Evolutionary conservation across 2,888 invertebrate species (phyloP).

Genomic region (Venustoraphidia nigricollis): DNA sequence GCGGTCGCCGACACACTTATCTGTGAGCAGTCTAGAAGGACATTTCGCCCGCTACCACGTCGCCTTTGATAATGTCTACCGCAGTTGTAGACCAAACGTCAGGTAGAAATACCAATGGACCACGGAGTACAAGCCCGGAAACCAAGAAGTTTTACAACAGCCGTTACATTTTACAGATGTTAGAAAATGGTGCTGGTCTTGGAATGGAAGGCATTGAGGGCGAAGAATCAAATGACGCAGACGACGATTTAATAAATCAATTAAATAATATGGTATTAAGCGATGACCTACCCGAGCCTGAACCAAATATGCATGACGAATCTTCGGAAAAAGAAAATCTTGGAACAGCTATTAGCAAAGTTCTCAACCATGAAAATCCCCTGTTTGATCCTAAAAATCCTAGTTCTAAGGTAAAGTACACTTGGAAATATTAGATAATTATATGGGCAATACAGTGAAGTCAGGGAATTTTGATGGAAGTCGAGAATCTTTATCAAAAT

Average conservation of each 20-base stretch:
- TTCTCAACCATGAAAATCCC: slow-evolving; percentile 53
- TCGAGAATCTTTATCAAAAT: too few species aligned
- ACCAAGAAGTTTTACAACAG: too few species aligned
- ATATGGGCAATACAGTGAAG: too few species aligned
- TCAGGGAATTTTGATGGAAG: too few species aligned
- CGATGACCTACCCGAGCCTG: slow-evolving; percentile 17
- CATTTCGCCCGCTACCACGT: too few species aligned
- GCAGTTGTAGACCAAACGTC: too few species aligned
- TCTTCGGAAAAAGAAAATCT: slow-evolving; percentile 26
- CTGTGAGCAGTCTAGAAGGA: too few species aligned
- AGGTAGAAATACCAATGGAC: too few species aligned
- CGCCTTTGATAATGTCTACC: too few species aligned
- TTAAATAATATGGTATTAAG: slow-evolving; percentile 44
- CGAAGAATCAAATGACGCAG: slow-evolving; percentile 28
- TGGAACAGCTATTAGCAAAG: slow-evolving; percentile 40
- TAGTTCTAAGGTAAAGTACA: slow-evolving; percentile 43
- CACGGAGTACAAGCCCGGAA: too few species aligned
- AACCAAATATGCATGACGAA: slow-evolving; percentile 9
- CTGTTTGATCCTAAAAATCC: slow-evolving; percentile 42
- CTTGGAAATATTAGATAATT: too few species aligned
- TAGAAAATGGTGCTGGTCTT: slow-evolving; percentile 27
- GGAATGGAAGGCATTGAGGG: slow-evolving; percentile 23
- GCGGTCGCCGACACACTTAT: too few species aligned
- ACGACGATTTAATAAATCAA: slow-evolving; percentile 40
- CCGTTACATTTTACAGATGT: slow-evolving; percentile 25